Conservation (phyloP, 1,140 invertebrate species). For the Drosophila nikananu region DNA sequence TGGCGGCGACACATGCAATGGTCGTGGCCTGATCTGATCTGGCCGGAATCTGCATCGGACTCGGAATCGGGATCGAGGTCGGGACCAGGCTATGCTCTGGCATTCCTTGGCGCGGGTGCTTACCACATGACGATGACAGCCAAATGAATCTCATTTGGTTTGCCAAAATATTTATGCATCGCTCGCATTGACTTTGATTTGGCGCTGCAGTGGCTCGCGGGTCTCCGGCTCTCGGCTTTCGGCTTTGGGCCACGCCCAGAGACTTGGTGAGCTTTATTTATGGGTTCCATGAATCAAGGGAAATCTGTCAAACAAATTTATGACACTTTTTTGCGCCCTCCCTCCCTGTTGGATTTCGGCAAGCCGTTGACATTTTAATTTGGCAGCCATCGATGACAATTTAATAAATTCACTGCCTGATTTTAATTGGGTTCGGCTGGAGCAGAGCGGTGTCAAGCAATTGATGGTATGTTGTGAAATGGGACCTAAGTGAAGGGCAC, state of each 20-base stretch:
- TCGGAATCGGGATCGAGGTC: conserved; percentile 6
- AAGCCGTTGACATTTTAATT: conserved; percentile 79
- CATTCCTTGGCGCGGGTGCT: conserved; percentile 64
- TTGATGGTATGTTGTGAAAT: conserved; percentile 40
- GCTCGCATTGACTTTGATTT: conserved; percentile 76
- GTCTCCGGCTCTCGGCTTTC: conserved; percentile 21
- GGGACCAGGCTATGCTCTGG: conserved; percentile 37
- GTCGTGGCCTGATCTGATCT: conserved; percentile 23
- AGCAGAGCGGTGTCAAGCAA: conserved; percentile 58
- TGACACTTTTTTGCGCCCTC: conserved; percentile 65
- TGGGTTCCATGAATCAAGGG: conserved; percentile 72
- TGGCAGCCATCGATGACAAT: conserved; percentile 80
- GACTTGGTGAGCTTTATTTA: conserved; percentile 65
- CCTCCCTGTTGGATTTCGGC: conserved; percentile 21
- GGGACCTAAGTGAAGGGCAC: conserved; percentile 49
- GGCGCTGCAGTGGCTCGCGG: conserved; percentile 22
- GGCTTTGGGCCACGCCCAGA: conserved; percentile 61
- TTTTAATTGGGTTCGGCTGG: conserved; percentile 65
- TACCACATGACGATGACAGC: conserved; percentile 68
- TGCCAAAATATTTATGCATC: conserved; percentile 80
- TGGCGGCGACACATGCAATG: conserved; percentile 72
- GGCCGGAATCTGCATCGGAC: conserved; percentile 21
- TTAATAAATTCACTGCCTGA: conserved; percentile 72
- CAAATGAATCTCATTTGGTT: conserved; percentile 81
- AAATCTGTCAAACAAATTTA: conserved; percentile 81